Evolutionary conservation across 2,797 vertebrate genomes (phyloP), one percentile per base, ranked within the genome.

Genomic region (Eulemur coronatus): DNA sequence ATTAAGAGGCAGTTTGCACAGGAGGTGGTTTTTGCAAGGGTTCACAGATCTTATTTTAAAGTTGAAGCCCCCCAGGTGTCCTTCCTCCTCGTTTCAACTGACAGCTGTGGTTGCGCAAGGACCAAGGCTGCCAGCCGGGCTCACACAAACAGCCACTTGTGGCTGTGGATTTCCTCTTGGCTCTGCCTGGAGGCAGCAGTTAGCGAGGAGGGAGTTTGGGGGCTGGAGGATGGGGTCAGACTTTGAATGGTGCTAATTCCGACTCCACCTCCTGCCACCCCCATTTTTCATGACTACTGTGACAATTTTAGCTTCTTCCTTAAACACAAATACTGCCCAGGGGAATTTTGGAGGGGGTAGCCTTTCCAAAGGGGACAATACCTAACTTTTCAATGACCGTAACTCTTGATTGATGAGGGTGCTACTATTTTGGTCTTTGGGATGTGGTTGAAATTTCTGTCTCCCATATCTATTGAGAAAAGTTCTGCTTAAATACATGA

Each of bases 91-190:
- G n/a, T 92, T 95, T 87, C 96, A 98, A 97, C 52, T 0, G 97
- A 70, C 94, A 50, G 0, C 0, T 79, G 89, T 1, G 33, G 96
- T 97, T 98, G 0, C 84, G 1, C 94, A 97, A 92, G 97, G 78
- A 96, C 52, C 4, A 0, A 0, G 20, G 70, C 93, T 97, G 98
- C 73, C 97, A 97, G 91, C 38, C 63, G 0, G 96, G 15, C 87
- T 85, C 67, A 59, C 94, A 92, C 91, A 89, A 98, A 97, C 97
- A 97, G 96, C 95, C 96, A 38, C 87, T 80, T n/a, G 43, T 48
- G 95, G 93, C 95, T 96, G 96, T 97, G 96, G 97, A 93, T 97
- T 98, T 98, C 98, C 97, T 98, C 96, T 96, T 38, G 96, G 94
- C 86, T 95, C 92, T 94, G 89, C 91, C 76, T 93, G 95, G 87